A percentile compares a stretch with the other conserved stretches of the same genome.
phyloP scores from a whole-genome alignment of 2,888 invertebrate genomes.

The Theodoxus fluviatilis region DNA sequence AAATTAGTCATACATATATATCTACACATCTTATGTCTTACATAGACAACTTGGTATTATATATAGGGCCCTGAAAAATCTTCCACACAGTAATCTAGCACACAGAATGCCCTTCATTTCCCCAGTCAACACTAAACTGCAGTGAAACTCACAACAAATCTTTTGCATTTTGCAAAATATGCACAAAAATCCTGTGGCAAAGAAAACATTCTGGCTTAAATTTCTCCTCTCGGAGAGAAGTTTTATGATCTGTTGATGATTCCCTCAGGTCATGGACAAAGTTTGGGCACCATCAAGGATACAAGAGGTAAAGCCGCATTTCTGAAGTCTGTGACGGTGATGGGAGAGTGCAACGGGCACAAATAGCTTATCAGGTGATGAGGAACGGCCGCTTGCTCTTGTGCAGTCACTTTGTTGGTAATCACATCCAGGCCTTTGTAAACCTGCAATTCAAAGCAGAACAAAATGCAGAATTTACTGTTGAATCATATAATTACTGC shows the following conservation, averaged over 20 bases:
- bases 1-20: too few relatives aligned
- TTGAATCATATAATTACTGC: background rate
- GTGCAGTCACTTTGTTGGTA: conserved; percentile 85
- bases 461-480: too few relatives aligned
- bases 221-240: background rate
- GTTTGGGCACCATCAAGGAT: conserved; percentile 71
- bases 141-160: too few relatives aligned
- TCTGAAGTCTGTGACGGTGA: conserved; percentile 84
- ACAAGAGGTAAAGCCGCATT: conserved; percentile 82
- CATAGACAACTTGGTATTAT: too few relatives aligned
- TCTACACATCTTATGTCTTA: too few relatives aligned
- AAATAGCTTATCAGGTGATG: conserved; percentile 91
- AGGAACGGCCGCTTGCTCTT: conserved; percentile 77
- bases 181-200: too few relatives aligned
- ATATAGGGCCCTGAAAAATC: too few relatives aligned
- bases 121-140: too few relatives aligned
- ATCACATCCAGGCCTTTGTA: conserved; percentile 92
- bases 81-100: too few relatives aligned
- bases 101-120: too few relatives aligned
- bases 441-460: too few relatives aligned
- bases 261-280: background rate
- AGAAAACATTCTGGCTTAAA: background rate
- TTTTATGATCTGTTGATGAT: background rate
- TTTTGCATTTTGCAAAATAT: too few relatives aligned
- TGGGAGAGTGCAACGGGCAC: conserved; percentile 75